These are phyloP conservation scores for Sipha flava DNA, from an alignment of 1,140 invertebrate species.

Conservation along the genomic window DNA sequence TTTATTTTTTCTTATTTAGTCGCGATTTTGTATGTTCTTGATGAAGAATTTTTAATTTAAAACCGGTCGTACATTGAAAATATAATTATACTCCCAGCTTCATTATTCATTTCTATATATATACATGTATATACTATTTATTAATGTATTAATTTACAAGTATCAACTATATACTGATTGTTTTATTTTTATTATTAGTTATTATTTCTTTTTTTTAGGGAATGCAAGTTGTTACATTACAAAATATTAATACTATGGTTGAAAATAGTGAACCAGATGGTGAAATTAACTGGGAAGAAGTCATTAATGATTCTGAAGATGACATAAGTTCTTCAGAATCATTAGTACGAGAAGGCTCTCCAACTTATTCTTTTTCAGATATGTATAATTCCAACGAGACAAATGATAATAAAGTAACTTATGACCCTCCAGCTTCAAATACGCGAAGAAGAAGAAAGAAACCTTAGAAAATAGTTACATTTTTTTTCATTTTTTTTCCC, in stretches of 20 bases:
- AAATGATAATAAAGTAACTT: not conserved
- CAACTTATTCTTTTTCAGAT: not conserved
- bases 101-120: no score
- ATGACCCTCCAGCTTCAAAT: constrained; percentile 5
- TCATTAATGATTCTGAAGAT: not conserved
- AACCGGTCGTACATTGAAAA: no score
- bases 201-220: not conserved
- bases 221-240: not conserved
- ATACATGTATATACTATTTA: no score
- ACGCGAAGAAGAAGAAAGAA: constrained; percentile 6
- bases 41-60: no score
- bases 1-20: no score
- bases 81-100: no score
- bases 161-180: no score
- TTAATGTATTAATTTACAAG: no score
- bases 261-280: not conserved
- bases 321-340: not conserved
- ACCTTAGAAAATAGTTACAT: not conserved
- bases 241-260: not conserved
- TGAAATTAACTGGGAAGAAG: not conserved
- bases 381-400: not conserved
- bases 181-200: no score
- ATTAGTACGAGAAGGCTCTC: not conserved
- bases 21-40: no score
- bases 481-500: not conserved